Percentiles rank a stretch among this genome's conserved stretches.
Conservation (phyloP, 1,140 invertebrate genomes). For the Sesamia nonagrioides region DNA sequence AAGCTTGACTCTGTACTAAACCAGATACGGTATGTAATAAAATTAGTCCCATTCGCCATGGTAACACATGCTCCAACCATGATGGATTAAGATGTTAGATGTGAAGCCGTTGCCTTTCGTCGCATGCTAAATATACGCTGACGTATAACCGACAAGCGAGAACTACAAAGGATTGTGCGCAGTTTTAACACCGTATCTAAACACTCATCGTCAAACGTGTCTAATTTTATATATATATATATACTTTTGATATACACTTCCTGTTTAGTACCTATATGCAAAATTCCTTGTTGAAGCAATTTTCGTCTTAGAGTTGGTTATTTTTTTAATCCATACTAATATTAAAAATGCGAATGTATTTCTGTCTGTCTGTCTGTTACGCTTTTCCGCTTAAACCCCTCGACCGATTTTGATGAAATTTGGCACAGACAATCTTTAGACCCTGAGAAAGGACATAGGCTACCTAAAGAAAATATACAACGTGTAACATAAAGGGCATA, state of each 20-base stretch:
- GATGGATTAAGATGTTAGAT: conserved; percentile 68
- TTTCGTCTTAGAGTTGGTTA: no score
- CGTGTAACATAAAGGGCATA: no score
- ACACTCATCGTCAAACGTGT: conserved; percentile 17
- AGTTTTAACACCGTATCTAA: conserved; percentile 46
- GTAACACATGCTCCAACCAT: conserved; percentile 35
- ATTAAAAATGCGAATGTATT: no score
- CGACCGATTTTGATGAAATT: no score
- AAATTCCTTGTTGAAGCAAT: neutral
- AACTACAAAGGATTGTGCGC: conserved; percentile 38
- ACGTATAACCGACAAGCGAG: neutral
- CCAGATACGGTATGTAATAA: conserved; percentile 41
- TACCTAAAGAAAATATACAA: no score
- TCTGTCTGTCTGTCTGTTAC: no score
- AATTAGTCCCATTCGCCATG: conserved; percentile 36
- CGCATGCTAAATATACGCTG: conserved; percentile 66
- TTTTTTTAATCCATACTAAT: no score
- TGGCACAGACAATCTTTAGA: no score
- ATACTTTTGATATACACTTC: conserved; percentile 54
- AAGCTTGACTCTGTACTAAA: neutral
- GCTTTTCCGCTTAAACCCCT: no score
- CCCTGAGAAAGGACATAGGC: no score
- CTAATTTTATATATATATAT: conserved; percentile 14
- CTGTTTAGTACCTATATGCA: conserved; percentile 41
- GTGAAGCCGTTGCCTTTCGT: conserved; percentile 56